Percentiles rank a stretch among this genome's conserved stretches.
phyloP scores from a whole-genome alignment of 2,888 invertebrate genomes.

The Osmoderma eremita region DNA sequence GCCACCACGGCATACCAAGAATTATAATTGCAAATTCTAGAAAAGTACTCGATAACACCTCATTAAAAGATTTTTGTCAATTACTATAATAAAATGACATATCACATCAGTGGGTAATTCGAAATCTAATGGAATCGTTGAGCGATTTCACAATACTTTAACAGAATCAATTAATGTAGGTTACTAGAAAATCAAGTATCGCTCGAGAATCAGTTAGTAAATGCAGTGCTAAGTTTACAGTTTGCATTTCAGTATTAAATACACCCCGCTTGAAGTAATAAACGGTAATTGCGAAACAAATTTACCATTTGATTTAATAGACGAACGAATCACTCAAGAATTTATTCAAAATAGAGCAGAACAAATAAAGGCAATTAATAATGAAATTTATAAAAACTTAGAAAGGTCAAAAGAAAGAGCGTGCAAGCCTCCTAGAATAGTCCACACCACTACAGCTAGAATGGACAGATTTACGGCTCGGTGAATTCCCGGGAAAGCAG shows the following conservation, averaged over 20 bases:
- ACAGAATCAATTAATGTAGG: neutral
- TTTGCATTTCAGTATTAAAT: neutral
- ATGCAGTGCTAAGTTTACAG: neutral
- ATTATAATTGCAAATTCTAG: neutral
- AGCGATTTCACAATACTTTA: neutral
- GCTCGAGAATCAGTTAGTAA: neutral
- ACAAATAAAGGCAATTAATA: neutral
- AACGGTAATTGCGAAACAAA: neutral
- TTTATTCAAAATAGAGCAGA: neutral
- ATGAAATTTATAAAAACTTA: neutral
- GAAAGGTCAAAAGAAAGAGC: neutral
- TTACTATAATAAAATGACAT: neutral
- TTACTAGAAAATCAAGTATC: neutral
- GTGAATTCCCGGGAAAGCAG: too few species aligned
- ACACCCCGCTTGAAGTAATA: neutral
- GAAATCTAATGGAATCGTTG: neutral
- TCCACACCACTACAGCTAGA: too few species aligned
- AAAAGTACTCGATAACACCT: neutral
- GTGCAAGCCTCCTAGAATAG: too few species aligned
- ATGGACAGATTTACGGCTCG: too few species aligned
- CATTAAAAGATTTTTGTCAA: neutral
- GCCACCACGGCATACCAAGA: too few species aligned
- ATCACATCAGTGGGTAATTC: neutral
- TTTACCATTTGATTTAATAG: neutral
- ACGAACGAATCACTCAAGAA: neutral